Percentiles rank a stretch among this genome's conserved stretches.
phyloP scores from a whole-genome alignment of 2,113 vertebrate species.

The Apus apus region DNA sequence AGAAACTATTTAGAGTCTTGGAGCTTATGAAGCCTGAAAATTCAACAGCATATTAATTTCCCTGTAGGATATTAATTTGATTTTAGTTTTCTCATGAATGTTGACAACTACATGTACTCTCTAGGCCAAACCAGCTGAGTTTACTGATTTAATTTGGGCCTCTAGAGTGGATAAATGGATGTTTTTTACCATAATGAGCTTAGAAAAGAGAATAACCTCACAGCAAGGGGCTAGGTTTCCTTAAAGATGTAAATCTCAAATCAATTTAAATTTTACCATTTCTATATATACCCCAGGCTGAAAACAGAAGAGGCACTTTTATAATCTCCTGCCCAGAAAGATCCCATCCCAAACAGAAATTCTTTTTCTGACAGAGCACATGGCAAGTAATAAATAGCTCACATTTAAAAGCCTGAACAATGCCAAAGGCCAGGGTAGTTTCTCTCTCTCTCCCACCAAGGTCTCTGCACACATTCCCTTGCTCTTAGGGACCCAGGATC shows the following conservation, averaged over 20 bases:
- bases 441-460: background rate
- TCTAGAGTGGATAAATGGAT: slow-evolving; percentile 6
- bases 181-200: background rate
- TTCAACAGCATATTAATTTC: slow-evolving; percentile 24
- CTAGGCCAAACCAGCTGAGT: slow-evolving; percentile 16
- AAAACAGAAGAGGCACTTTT: background rate
- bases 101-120: slow-evolving; percentile 30
- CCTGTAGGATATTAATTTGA: slow-evolving; percentile 23
- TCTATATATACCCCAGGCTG: background rate
- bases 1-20: background rate
- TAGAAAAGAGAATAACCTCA: background rate
- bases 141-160: slow-evolving; percentile 59
- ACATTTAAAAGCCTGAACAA: background rate
- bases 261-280: background rate
- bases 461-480: background rate
- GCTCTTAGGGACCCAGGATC: background rate
- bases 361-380: background rate
- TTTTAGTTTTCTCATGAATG: slow-evolving; percentile 24
- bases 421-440: background rate
- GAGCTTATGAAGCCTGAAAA: slow-evolving; percentile 24
- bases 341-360: background rate
- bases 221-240: background rate
- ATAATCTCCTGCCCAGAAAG: background rate
- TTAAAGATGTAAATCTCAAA: slow-evolving; percentile 9
- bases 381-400: background rate